Base-by-base conservation (phyloP, 2,113 vertebrate genomes). In the Brachypteracias leptosomus region DNA sequence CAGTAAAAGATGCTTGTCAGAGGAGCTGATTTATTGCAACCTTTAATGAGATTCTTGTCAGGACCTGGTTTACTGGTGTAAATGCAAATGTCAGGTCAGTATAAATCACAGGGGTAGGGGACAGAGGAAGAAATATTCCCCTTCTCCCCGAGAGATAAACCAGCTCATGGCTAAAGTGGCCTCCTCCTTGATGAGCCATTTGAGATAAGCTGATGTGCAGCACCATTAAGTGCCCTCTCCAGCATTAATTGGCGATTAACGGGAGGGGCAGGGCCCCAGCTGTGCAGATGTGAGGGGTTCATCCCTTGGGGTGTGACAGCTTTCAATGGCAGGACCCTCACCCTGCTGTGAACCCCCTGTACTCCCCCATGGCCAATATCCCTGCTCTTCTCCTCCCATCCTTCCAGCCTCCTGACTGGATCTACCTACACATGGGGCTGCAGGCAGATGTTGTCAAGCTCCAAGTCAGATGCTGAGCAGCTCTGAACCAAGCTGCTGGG, bases 321-420 rank as follows among this genome's bases (percentile, higher is more conserved):
- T 76, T 49, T 80, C 72, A 33, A 1, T 11, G 54, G 44, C 9
- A 1, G 81, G 46, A 49, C 24, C 42, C 83, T 73, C 24, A 52
- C 83, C 76, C 85, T 54, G 62, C 80, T 15, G 26, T 49, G 84
- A 89, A 17, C 81, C 10, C 49, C 46, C 40, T 42, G 15, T 6
- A 0, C 62, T 54, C 82, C 61, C 63, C 0, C 9, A 0, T 1
- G 31, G 38, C 6, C 44, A 1, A 0, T 0, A 9, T 5, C 46
- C 57, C 49, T 3, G 51, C 13, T 26, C 1, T 11, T 62, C n/a
- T 81, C 40, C 71, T 24, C 8, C 13, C n/a, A 38, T 7, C 0
- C n/a, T 1, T 8, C 25, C 44, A 18, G 66, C 20, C 61, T n/a
- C 49, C 1, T 2, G 22, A n/a, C n/a, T 12, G 55, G 44, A 14